phyloP scores from a whole-genome alignment of 2,888 invertebrate genomes.

The Volucella inanis region DNA sequence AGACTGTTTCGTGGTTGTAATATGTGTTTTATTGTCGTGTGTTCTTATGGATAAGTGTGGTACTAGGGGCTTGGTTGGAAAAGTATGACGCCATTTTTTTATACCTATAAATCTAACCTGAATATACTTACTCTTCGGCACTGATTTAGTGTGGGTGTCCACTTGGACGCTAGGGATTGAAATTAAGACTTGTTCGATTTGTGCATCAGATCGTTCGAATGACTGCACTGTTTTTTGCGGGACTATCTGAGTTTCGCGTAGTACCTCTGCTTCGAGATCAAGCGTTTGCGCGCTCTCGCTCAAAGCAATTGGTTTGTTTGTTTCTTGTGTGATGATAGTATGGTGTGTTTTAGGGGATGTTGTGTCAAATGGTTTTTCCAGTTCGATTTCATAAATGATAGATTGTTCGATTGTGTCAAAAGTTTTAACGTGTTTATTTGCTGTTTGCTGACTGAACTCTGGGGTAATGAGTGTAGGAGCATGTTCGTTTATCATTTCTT shows the following conservation, averaged over 20 bases:
- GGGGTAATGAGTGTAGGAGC: conserved; percentile 44
- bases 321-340: conserved; percentile 50
- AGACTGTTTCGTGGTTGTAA: conserved; percentile 69
- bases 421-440: conserved; percentile 63
- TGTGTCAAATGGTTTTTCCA: conserved; percentile 59
- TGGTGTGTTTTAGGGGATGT: conserved; percentile 58
- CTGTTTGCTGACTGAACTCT: conserved; percentile 37
- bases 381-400: conserved; percentile 64
- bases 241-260: conserved; percentile 22
- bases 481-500: conserved; percentile 68
- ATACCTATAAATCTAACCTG: conserved; percentile 73
- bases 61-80: conserved; percentile 75
- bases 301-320: conserved; percentile 61
- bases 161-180: conserved; percentile 53
- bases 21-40: conserved; percentile 76
- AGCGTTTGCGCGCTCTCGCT: conserved; percentile 54
- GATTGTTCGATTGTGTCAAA: conserved; percentile 59
- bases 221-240: conserved; percentile 22
- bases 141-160: conserved; percentile 49
- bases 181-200: conserved; percentile 45
- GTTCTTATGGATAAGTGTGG: conserved; percentile 78
- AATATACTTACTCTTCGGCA: conserved; percentile 77
- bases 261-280: conserved; percentile 53
- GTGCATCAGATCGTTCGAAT: conserved; percentile 17
- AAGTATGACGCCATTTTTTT: conserved; percentile 82